Evolutionary conservation across 2,113 vertebrate species (phyloP).

Genomic region (Opisthocomus hoazin): DNA sequence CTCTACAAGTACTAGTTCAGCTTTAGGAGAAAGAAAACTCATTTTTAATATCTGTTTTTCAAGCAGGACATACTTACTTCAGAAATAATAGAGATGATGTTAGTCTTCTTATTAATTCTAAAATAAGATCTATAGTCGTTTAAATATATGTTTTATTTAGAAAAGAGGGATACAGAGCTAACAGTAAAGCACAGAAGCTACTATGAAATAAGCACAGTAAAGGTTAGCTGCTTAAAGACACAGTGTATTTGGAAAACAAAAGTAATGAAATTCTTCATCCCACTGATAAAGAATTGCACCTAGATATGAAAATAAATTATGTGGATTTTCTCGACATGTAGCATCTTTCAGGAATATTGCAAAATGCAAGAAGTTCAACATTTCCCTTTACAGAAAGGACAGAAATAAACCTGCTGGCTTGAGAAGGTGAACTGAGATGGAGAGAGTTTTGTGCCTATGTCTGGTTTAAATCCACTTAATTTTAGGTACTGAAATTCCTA

Average conservation of each 20-base stretch:
- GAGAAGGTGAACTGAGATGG: not conserved
- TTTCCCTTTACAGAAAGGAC: not conserved
- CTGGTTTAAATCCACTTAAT: not conserved
- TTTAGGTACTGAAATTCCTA: not conserved
- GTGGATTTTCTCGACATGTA: not conserved
- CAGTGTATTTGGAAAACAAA: not conserved
- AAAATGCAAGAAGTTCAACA: not conserved
- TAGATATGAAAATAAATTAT: not conserved
- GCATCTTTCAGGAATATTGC: not conserved
- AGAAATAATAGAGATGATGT: not conserved
- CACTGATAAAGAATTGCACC: not conserved
- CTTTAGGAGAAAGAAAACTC: not conserved
- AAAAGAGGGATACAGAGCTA: not conserved
- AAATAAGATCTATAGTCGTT: not conserved
- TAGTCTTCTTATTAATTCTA: not conserved
- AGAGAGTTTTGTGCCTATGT: not conserved
- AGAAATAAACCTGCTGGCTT: not conserved
- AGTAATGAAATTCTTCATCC: not conserved
- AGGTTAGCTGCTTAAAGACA: not conserved
- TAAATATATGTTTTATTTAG: not conserved
- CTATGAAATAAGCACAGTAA: not conserved
- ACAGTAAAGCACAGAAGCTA: not conserved
- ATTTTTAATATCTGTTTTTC: not conserved
- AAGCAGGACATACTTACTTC: not conserved
- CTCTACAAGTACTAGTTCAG: not conserved